Base-by-base conservation (phyloP, 2,113 vertebrate species). In the Solea senegalensis region DNA sequence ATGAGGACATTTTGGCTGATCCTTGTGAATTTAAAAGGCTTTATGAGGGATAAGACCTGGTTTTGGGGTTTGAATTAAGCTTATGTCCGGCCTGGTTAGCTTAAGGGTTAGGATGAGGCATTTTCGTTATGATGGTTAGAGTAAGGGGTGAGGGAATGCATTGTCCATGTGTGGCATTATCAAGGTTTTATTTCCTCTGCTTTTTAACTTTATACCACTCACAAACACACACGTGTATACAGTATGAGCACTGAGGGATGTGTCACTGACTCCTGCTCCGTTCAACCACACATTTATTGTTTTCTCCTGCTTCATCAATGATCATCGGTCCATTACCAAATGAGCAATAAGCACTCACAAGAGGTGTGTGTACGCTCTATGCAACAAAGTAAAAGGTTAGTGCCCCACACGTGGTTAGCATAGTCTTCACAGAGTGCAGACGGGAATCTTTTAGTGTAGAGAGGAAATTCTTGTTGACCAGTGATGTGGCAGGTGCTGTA, bases 241-340 rank as follows among this genome's bases (percentile, higher is more conserved):
- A 40, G 15, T 13, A 52, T 12, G 56, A 21, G 21, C 21, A 21
- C 54, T 57, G 16, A 61, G 41, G 48, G 21, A 45, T 65, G 51
- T 66, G 78, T 16, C 40, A 48, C 72, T 50, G 64, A 53, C 68
- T 72, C 4, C 8, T 52, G 13, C 66, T 56, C 63, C 59, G 40
- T 74, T 82, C 64, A 13, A 65, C 21, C 28, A 57, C 6, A 55
- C 39, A 4, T 73, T 50, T 9, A 28, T 49, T 4, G 8, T 45
- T 28, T 53, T 59, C 8, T 63, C n/a, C 70, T 69, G 63, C 56
- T 57, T 63, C 21, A 21, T 21, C 21, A 21, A 57, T 82, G 49
- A 73, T 21, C 53, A 65, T 14, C 59, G 72, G 80, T 75, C 39
- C 39, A 72, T 74, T 63, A 73, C 75, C n/a, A 12, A 27, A 54